Evolutionary conservation across 2,113 vertebrate genomes (phyloP).

Genomic region (Narcine bancroftii): DNA sequence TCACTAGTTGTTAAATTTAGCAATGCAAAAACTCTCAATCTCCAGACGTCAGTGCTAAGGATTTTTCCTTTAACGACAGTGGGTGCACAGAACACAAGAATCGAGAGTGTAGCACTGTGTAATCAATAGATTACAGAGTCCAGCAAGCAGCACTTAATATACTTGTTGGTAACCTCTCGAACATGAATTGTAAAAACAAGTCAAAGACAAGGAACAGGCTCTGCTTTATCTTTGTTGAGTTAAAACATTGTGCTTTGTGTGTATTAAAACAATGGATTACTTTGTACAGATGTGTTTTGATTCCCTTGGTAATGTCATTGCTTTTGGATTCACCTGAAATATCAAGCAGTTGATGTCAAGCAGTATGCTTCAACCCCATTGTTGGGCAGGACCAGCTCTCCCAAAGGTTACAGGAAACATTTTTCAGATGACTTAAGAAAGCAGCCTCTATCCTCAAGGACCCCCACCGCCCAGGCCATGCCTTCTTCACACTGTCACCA

Average conservation of each 20-base stretch:
- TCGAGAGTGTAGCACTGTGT: constrained; percentile 78
- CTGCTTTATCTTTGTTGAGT: constrained; percentile 77
- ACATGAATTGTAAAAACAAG: constrained; percentile 71
- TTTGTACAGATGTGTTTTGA: constrained; percentile 69
- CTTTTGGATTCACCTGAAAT: constrained; percentile 61
- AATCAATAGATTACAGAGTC: constrained; percentile 69
- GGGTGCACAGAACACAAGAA: constrained; percentile 57
- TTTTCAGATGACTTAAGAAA: too few species aligned
- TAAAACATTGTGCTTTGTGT: constrained; percentile 79
- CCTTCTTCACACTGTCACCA: too few species aligned
- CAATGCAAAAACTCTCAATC: neutral
- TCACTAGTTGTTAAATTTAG: neutral
- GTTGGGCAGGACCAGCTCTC: constrained; percentile 80
- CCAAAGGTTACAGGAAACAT: too few species aligned
- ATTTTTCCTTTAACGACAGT: constrained; percentile 78
- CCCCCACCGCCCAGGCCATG: too few species aligned
- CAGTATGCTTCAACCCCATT: constrained; percentile 75
- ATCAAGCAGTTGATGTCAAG: constrained; percentile 65
- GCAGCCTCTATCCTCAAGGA: too few species aligned
- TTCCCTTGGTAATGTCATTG: constrained; percentile 60
- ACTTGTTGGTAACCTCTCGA: constrained; percentile 93
- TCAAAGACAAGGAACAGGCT: constrained; percentile 65
- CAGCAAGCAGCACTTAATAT: constrained; percentile 68
- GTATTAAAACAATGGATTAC: constrained; percentile 92
- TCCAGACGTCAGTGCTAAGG: constrained; percentile 43